Percentiles rank a stretch among this genome's conserved stretches.
Conservation (phyloP, 2,113 vertebrate species). For the Platycercus adscitus region DNA sequence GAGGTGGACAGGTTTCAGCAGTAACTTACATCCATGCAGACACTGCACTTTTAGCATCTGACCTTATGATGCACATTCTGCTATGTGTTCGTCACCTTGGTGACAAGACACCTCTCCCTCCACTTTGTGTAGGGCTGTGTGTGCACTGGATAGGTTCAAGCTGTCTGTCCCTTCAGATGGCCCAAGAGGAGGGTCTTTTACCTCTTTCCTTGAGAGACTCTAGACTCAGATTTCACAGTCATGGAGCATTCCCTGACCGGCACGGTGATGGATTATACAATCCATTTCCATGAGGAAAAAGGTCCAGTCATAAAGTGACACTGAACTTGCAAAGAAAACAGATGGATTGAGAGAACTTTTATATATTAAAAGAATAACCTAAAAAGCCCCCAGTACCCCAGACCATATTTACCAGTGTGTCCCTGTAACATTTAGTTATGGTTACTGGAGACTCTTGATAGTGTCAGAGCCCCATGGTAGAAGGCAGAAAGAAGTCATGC, state of each 20-base stretch:
- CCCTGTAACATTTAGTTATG: not conserved
- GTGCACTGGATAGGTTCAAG: not conserved
- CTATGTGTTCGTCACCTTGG: not conserved
- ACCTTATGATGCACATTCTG: not conserved
- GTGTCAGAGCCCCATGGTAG: not conserved
- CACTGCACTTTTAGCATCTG: not conserved
- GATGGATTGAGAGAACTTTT: not conserved
- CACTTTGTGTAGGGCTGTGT: not conserved
- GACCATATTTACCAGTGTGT: not conserved
- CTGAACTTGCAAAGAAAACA: slow-evolving; percentile 19
- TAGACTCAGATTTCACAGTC: slow-evolving; percentile 42
- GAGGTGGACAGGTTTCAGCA: not conserved
- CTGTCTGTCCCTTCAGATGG: slow-evolving; percentile 10
- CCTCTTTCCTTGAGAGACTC: slow-evolving; percentile 61
- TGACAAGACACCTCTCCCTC: not conserved
- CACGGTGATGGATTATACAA: not conserved
- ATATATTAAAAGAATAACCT: not conserved
- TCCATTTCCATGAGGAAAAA: not conserved
- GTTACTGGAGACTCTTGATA: not conserved
- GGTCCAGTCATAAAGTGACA: slow-evolving; percentile 14
- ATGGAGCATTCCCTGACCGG: slow-evolving; percentile 32
- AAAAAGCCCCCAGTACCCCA: not conserved
- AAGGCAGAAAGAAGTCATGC: not conserved
- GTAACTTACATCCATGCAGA: not conserved
- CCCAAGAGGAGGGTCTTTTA: slow-evolving; percentile 47